Base-by-base conservation (phyloP, 2,113 vertebrate genomes). In the Alosa alosa region DNA sequence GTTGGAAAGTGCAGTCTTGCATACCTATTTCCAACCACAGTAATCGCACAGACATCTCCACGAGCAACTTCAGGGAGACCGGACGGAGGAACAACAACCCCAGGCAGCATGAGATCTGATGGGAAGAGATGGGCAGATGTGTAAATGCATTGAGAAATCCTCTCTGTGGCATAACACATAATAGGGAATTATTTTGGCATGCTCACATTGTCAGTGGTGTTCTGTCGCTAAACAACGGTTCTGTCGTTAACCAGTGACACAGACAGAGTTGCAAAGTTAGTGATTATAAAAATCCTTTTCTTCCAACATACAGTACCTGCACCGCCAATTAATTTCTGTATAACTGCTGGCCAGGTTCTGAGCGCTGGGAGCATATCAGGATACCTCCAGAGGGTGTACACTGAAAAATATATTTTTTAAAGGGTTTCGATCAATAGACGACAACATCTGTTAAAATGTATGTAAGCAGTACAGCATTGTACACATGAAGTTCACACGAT, bases 41-140 rank as follows among this genome's bases (percentile, higher is more conserved):
- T 95, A 87, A 99, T 92, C 60, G 96, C 95, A 91, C 97, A 99
- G 86, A 95, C 94, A 6, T 95, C 92, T 0, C 97, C 96, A 89
- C 82, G 94, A 9, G 94, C 92, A 83, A 99, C 95, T 46, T 91
- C 94, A 87, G 97, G 97, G 20, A 99, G 94, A 84, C 97, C 98
- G 89, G 89, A 87, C 89, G 95, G 91, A 89, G 97, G 95, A 90
- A 97, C 93, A 87, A 97, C 94, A 45, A 99, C 94, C 55, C 98
- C 97, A 0, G 98, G 98, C 89, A 99, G 94, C 98, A 99, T 99
- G 88, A 99, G 96, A 92, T 99, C 98, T 99, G 91, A 15, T 64
- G 86, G 88, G 81, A 92, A 90, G 81, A 17, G 87, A 57, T 81
- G 22, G 17, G 81, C 18, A 55, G 9, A 55, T 10, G 57, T 0